Evolutionary conservation across 2,888 invertebrate genomes (phyloP).

Genomic region (Belgica antarctica): DNA sequence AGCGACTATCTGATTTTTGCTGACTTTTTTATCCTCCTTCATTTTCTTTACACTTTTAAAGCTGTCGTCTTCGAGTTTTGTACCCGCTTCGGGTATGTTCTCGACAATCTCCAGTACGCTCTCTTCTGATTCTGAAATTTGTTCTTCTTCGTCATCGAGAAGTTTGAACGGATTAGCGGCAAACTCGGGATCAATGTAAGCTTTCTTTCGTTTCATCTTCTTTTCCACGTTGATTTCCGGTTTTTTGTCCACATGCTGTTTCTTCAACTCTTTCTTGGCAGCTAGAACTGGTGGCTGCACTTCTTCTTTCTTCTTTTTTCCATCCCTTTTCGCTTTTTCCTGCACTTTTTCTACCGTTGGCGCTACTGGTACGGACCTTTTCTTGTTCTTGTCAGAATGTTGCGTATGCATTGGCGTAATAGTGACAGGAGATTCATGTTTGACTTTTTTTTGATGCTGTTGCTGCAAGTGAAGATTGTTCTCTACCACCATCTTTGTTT

Average conservation of each 20-base stretch:
- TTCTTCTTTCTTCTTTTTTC: constrained; percentile 50
- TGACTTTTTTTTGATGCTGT: not conserved
- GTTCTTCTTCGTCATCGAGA: constrained; percentile 45
- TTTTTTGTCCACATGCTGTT: constrained; percentile 25
- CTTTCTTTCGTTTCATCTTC: constrained; percentile 46
- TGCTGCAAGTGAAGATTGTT: not conserved
- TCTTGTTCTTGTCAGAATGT: constrained; percentile 24
- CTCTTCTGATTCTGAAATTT: constrained; percentile 17
- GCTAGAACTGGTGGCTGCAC: constrained; percentile 47
- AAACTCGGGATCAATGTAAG: constrained; percentile 45
- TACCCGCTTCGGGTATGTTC: constrained; percentile 7
- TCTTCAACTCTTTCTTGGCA: constrained; percentile 44
- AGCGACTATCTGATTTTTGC: constrained; percentile 45
- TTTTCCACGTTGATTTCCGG: constrained; percentile 45
- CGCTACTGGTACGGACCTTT: not conserved
- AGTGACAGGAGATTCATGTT: not conserved
- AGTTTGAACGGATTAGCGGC: constrained; percentile 45
- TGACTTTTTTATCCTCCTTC: not conserved
- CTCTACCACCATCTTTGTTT: constrained; percentile 18
- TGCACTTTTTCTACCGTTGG: constrained; percentile 12
- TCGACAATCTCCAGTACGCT: not conserved
- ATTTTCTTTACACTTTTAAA: constrained; percentile 30
- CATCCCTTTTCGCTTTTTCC: not conserved
- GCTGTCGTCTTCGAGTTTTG: constrained; percentile 20
- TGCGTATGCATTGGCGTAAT: not conserved